Evolutionary conservation across 1,140 invertebrate genomes (phyloP), one percentile per base, ranked within the genome.

Genomic region (Drosophila eugracilis): DNA sequence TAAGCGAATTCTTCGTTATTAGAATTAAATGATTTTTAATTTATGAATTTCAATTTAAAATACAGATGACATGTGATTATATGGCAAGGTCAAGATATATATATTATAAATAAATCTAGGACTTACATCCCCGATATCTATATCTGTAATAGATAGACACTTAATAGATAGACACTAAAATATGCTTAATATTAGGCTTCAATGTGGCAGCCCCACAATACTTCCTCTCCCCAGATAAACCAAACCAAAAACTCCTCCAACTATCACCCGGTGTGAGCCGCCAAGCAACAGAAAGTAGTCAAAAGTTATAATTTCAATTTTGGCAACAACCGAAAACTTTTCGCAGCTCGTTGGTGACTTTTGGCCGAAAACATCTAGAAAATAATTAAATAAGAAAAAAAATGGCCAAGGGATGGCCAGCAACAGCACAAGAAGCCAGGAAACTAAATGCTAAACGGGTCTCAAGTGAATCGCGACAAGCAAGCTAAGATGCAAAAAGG

Each of bases 281-380:
- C 32, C 60, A 36, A 44, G 42, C 42, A 74, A 41, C 26, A 37
- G 44, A 65, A 57, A 67, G 59, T 45, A 60, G 36, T 57, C 26
- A 76, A 78, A 76, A 83, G 57, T 83, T 81, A 83, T 81, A 83
- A 84, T 84, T 78, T 83, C 52, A 70, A 84, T 78, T 83, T 73
- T 49, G 59, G 55, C 69, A 83, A 78, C 60, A 78, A 74, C 42
- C 57, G 58, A 55, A 69, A 74, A 84, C 65, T 57, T 74, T 84
- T 75, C 42, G 49, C 59, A 66, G 73, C 63, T 59, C 50, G 58
- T 76, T 59, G 45, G 36, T 59, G 77, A 75, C 71, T 79, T 45
- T 76, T 71, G 57, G 49, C 37, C 77, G n/a, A 26, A 67, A 67
- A 67, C 45, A 66, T 66, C 63, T 53, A 62, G 69, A 45, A 75